A percentile compares a stretch with the other conserved stretches of the same genome.
Conservation (phyloP, 1,140 invertebrate species). For the Acromyrmex heyeri region DNA sequence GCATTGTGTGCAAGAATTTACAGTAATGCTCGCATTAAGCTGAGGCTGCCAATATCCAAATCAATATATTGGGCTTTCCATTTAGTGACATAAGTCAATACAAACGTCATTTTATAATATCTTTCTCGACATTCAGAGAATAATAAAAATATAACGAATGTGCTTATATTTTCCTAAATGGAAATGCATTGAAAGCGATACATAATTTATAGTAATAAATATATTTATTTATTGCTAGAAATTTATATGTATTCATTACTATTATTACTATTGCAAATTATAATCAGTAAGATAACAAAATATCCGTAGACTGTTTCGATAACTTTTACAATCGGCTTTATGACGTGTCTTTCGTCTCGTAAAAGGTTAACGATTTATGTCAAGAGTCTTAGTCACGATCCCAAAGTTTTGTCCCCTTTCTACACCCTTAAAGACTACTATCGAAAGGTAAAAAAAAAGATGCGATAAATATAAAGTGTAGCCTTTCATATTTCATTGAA, state of each 20-base stretch:
- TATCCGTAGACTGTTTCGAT: background rate
- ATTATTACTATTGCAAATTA: slow-evolving; percentile 10
- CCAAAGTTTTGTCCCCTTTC: background rate
- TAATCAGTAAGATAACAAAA: background rate
- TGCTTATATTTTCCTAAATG: background rate
- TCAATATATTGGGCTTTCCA: background rate
- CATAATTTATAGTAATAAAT: background rate
- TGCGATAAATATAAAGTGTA: slow-evolving; percentile 22
- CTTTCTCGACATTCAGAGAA: no score
- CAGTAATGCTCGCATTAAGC: slow-evolving; percentile 7
- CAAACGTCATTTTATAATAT: no score
- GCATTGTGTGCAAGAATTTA: slow-evolving; percentile 5
- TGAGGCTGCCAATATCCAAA: background rate
- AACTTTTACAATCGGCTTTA: slow-evolving; percentile 47
- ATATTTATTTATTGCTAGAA: background rate
- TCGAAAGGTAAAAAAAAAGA: slow-evolving; percentile 2
- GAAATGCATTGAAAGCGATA: background rate
- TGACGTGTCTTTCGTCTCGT: slow-evolving; percentile 9
- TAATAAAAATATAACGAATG: no score
- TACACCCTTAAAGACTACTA: background rate
- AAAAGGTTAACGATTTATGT: slow-evolving; percentile 28
- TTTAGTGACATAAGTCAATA: no score
- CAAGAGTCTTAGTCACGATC: background rate
- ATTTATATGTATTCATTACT: background rate
- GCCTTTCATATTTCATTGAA: slow-evolving; percentile 11